These are phyloP conservation scores for Chrysina gloriosa DNA, from an alignment of 2,888 invertebrate genomes.

Conservation along the genomic window DNA sequence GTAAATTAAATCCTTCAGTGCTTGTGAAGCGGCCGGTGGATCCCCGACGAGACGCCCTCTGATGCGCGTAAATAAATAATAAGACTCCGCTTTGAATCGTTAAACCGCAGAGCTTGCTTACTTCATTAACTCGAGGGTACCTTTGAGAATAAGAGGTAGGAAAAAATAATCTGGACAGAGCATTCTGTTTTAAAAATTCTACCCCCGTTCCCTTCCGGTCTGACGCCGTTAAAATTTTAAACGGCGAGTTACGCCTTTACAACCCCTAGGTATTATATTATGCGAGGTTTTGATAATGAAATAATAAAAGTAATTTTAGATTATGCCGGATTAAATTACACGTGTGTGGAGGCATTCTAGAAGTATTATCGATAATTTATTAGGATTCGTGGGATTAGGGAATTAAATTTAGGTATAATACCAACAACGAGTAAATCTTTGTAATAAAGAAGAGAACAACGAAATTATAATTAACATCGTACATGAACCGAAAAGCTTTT, in stretches of 20 bases:
- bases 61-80: conserved; percentile 60
- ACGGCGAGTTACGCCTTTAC: neutral
- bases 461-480: too few relatives aligned
- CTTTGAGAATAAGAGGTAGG: conserved; percentile 58
- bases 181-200: conserved; percentile 51
- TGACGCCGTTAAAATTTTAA: conserved; percentile 35
- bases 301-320: conserved; percentile 26
- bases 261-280: conserved; percentile 1
- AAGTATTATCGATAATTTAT: too few relatives aligned
- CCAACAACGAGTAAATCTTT: too few relatives aligned
- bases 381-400: too few relatives aligned
- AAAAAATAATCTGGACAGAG: conserved; percentile 65
- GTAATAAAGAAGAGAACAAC: too few relatives aligned
- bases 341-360: neutral
- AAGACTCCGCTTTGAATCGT: conserved; percentile 55
- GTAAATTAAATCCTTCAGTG: conserved; percentile 63
- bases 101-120: conserved; percentile 59
- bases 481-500: too few relatives aligned
- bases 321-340: conserved; percentile 17
- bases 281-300: conserved; percentile 19
- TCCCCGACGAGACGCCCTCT: conserved; percentile 49
- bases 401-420: too few relatives aligned
- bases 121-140: conserved; percentile 64
- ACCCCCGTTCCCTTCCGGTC: conserved; percentile 31
- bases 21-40: conserved; percentile 26